Evolutionary conservation across 92 coral and sea anemone genomes (phyloP).

Genomic region (Umimayanthus kanabou): DNA sequence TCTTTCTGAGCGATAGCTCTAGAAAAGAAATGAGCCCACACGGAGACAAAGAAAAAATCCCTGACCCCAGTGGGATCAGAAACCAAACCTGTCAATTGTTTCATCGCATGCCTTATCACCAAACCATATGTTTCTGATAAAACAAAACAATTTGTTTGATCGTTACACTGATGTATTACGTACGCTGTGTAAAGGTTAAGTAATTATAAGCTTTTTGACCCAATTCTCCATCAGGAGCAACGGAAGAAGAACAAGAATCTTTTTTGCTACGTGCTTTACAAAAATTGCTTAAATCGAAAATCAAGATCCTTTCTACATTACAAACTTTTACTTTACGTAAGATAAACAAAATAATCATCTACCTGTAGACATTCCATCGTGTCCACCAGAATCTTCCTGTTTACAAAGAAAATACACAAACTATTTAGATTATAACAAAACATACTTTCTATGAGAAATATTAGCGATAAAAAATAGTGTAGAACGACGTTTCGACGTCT

Average conservation of each 20-base stretch:
- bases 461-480: too few species aligned
- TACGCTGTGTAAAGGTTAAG: neutral
- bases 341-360: neutral
- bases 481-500: too few species aligned
- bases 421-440: too few species aligned
- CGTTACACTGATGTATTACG: neutral
- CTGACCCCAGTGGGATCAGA: neutral
- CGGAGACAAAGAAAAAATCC: too few species aligned
- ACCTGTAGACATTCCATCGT: conserved; percentile 46
- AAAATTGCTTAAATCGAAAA: neutral
- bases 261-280: neutral
- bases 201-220: too few species aligned
- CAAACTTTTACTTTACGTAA: neutral
- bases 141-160: too few species aligned
- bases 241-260: neutral
- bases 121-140: neutral
- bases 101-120: neutral
- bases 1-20: too few species aligned
- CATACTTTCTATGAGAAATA: too few species aligned
- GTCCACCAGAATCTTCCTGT: conserved; percentile 25
- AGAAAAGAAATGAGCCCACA: too few species aligned
- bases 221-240: neutral
- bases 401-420: too few species aligned
- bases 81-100: neutral
- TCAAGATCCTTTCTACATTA: neutral